Base-by-base conservation (phyloP, 37 sponge, comb jelly and placozoan species). In the Lycopodina hypogea region DNA sequence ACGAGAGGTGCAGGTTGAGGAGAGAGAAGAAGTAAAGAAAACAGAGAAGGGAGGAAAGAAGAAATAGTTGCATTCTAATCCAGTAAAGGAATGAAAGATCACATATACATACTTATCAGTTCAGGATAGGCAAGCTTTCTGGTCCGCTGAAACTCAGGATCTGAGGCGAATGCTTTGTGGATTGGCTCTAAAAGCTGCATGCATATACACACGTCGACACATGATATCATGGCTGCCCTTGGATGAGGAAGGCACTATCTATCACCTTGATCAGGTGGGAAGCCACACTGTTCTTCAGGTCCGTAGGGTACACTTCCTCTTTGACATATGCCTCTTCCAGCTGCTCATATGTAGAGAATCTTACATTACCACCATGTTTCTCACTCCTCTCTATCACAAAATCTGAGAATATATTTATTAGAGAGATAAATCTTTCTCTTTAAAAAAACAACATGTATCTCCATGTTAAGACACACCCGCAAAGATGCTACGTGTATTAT, bases 231-330 rank as follows among this genome's bases (percentile, higher is more conserved):
- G 32, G 22, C 17, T 14, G 4, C 40, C 51, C 45, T 22, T 41
- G 1, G 19, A 6, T 15, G n/a, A 22, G 51, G 14, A 3, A 14
- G 50, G 55, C 68, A 42, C 7, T 42, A 6, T 1, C 15, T 42
- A 18, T n/a, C 68, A 93, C 93, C 83, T 93, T 81, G 73, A 92
- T 93, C 24, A 97, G 83, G n/a, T 90, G 80, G 12, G 9, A 68
- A 29, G 89, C 56, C 9, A 97, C 98, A 52, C 90, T 91, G 65
- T 86, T 84, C 80, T 97, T 97, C 77, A 97, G 74, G 64, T 97
- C 98, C 22, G 90, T 80, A 21, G 98, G 98, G 74, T 86, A 93
- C 35, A 96, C 66, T 22, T 78, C 87, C 64, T 97, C 77, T 21
- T 79, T 84, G 23, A 76, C 78, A 75, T 86, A 97, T 1, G 93